Conservation (phyloP, 2,113 vertebrate genomes). For the Myanophis thanlyinensis region DNA sequence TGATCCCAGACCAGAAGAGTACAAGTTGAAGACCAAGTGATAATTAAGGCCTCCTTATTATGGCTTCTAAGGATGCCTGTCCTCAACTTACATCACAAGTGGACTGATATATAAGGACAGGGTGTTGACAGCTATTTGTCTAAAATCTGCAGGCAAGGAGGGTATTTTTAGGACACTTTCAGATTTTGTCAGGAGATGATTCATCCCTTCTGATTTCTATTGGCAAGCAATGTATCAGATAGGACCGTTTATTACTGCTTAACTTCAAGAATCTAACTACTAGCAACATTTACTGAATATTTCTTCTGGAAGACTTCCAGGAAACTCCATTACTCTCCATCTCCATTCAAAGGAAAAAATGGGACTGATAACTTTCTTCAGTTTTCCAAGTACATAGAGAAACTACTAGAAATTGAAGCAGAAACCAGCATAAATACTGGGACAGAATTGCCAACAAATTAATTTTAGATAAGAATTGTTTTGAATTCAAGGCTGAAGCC, state of each 20-base stretch:
- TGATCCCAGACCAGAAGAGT: background rate
- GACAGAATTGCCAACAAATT: background rate
- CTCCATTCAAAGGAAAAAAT: background rate
- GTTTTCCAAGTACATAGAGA: background rate
- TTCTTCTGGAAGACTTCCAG: background rate
- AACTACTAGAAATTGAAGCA: background rate
- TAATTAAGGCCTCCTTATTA: background rate
- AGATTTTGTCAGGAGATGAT: background rate
- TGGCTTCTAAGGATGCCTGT: background rate
- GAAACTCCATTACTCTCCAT: background rate
- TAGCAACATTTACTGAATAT: background rate
- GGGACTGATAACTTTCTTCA: background rate
- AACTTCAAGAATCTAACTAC: background rate
- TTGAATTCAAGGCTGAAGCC: background rate
- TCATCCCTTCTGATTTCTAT: background rate
- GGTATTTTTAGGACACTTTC: background rate
- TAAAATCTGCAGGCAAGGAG: background rate
- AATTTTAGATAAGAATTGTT: background rate
- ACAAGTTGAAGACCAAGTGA: background rate
- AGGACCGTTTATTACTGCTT: background rate
- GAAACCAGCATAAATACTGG: background rate
- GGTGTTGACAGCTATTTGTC: background rate
- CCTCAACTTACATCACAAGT: background rate
- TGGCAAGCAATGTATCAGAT: background rate
- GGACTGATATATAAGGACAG: background rate